phyloP scores from a whole-genome alignment of 2,113 vertebrate species.

The Brienomyrus longianalis region DNA sequence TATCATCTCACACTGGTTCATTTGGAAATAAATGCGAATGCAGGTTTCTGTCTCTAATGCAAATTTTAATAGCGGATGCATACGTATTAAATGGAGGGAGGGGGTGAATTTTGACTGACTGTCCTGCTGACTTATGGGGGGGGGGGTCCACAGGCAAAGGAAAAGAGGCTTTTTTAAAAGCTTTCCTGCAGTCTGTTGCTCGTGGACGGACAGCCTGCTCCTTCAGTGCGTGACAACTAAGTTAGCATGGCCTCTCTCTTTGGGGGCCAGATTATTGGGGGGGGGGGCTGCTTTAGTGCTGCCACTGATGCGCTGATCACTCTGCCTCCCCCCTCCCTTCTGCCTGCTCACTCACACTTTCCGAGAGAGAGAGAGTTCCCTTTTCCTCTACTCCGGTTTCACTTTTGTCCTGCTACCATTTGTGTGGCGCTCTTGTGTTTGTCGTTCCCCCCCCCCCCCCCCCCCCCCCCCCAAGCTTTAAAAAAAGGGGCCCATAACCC shows the following conservation, averaged over 20 bases:
- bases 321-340: not conserved
- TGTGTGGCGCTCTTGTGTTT: not conserved
- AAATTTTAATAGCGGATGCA: not conserved
- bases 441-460: not conserved
- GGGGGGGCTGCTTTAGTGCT: not conserved
- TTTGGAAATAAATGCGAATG: not conserved
- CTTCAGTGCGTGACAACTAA: not conserved
- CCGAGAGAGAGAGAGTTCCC: not conserved
- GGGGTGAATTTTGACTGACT: not conserved
- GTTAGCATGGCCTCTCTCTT: not conserved
- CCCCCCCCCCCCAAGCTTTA: too few species aligned
- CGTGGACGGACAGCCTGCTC: not conserved
- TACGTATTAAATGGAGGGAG: not conserved
- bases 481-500: too few species aligned
- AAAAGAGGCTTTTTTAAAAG: not conserved
- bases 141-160: not conserved
- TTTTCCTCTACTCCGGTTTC: not conserved
- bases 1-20: not conserved
- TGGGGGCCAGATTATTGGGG: slow-evolving; percentile 1
- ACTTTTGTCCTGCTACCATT: slow-evolving; percentile 1
- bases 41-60: not conserved
- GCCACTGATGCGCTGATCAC: not conserved
- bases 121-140: not conserved
- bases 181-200: not conserved
- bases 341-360: not conserved